Percentiles rank a stretch among this genome's conserved stretches.
Evolutionary conservation across 2,797 vertebrate genomes (phyloP).

Genomic region (Leptatherina wallacei): DNA sequence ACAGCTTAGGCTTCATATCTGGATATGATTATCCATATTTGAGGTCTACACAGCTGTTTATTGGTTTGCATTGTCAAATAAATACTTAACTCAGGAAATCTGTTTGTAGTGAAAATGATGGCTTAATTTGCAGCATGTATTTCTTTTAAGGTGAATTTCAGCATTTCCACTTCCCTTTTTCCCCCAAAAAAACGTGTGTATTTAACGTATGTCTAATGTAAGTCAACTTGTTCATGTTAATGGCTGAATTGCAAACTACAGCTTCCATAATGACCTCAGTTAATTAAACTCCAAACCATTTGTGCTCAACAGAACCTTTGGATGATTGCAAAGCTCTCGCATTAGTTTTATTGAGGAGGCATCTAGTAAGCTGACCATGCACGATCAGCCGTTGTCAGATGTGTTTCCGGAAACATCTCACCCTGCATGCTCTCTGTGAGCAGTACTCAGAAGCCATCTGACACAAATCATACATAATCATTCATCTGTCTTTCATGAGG

Average conservation of each 20-base stretch:
- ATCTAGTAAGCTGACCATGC: not conserved
- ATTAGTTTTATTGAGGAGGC: not conserved
- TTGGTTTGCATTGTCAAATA: not conserved
- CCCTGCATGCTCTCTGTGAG: not conserved
- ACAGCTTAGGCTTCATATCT: not conserved
- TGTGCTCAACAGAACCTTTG: not conserved
- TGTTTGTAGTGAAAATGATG: not conserved
- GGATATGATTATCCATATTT: not conserved
- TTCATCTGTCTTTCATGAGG: conserved; percentile 31
- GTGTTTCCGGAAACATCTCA: not conserved
- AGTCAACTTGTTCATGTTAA: not conserved
- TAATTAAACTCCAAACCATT: not conserved
- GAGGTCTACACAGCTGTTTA: not conserved
- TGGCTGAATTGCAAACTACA: not conserved
- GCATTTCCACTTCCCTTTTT: not conserved
- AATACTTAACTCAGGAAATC: not conserved
- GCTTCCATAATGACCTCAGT: not conserved
- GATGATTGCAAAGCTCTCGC: not conserved
- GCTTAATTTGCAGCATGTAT: not conserved
- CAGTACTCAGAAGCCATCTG: conserved; percentile 36
- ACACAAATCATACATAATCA: conserved; percentile 41
- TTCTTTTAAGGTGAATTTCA: not conserved
- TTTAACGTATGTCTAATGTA: not conserved
- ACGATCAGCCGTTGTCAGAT: conserved; percentile 2
- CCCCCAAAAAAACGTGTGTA: no score